A percentile compares a stretch with the other conserved stretches of the same genome.
Conservation (phyloP, 1,140 invertebrate species). For the Euura saliciscinereae region DNA sequence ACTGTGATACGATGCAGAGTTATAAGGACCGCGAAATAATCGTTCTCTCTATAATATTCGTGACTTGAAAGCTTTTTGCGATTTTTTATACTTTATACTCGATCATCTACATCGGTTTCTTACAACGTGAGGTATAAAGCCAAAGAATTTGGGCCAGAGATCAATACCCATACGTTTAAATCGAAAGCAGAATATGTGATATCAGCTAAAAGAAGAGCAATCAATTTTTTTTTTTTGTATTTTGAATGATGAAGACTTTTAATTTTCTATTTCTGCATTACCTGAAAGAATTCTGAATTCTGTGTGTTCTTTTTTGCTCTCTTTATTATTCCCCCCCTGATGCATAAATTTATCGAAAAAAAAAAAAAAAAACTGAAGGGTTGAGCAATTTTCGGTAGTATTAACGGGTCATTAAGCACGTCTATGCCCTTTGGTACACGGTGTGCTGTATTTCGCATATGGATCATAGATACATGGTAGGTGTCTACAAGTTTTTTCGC, state of each 20-base stretch:
- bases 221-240: too few species aligned
- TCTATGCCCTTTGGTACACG: neutral
- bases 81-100: too few species aligned
- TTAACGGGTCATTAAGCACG: slow-evolving; percentile 44
- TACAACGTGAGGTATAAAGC: neutral
- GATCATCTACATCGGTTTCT: too few species aligned
- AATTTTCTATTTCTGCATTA: too few species aligned
- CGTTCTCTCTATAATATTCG: neutral
- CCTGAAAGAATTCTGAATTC: too few species aligned
- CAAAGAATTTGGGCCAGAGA: neutral
- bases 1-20: neutral
- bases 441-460: neutral
- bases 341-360: too few species aligned
- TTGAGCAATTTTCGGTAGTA: slow-evolving; percentile 9
- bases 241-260: too few species aligned
- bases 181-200: neutral
- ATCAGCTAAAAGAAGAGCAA: neutral
- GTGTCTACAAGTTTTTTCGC: slow-evolving; percentile 7
- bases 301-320: too few species aligned
- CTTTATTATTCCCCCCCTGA: too few species aligned
- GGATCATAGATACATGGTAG: slow-evolving; percentile 17
- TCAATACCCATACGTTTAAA: neutral
- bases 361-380: too few species aligned
- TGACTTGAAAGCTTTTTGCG: neutral
- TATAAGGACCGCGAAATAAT: neutral